Conservation (phyloP, 2,888 invertebrate species). For the Luffia ferchaultella region DNA sequence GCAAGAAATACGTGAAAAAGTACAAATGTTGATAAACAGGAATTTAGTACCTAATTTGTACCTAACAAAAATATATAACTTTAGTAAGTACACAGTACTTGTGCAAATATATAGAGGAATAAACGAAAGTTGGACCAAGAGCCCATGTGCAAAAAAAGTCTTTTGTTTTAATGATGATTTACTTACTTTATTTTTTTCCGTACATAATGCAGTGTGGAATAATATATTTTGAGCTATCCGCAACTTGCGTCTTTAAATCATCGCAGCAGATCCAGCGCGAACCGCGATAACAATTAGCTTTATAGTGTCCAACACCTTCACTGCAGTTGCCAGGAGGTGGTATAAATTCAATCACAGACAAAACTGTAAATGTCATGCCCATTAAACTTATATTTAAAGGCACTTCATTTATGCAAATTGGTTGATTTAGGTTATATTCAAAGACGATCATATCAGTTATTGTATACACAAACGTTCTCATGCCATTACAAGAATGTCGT, state of each 20-base stretch:
- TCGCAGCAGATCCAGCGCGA: neutral
- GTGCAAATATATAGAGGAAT: neutral
- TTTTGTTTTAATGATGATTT: neutral
- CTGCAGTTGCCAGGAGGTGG: neutral
- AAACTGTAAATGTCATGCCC: neutral
- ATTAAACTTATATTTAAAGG: neutral
- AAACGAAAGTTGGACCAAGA: neutral
- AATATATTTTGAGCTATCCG: neutral
- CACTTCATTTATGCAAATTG: neutral
- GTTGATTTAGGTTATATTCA: neutral
- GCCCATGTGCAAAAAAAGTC: neutral
- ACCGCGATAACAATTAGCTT: neutral
- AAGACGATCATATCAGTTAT: neutral
- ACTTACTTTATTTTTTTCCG: neutral
- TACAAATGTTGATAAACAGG: neutral
- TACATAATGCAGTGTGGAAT: neutral
- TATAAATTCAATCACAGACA: neutral
- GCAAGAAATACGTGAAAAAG: neutral
- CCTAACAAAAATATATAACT: neutral
- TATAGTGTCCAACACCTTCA: neutral
- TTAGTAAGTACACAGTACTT: neutral
- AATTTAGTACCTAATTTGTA: neutral
- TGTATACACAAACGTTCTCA: neutral
- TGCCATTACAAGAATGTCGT: neutral
- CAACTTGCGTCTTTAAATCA: neutral